Evolutionary conservation across 2,113 vertebrate genomes (phyloP).

Genomic region (Lepidothrix coronata): DNA sequence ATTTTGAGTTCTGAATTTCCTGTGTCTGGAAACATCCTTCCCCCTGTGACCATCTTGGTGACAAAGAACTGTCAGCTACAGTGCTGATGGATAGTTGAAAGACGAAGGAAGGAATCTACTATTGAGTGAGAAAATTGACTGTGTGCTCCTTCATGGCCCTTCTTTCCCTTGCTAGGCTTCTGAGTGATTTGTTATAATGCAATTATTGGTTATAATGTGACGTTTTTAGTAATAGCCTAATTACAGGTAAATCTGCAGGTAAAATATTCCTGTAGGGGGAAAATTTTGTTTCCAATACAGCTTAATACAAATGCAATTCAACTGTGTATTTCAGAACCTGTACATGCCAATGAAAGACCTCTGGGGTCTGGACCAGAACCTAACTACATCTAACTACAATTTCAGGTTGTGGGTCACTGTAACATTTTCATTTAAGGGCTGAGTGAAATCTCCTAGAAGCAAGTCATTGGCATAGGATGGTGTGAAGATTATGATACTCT

Average conservation of each 20-base stretch:
- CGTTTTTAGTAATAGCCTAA: not conserved
- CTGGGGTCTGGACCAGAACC: not conserved
- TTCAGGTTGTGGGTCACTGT: not conserved
- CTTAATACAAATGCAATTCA: not conserved
- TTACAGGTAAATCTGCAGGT: not conserved
- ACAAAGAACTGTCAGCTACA: slow-evolving; percentile 39
- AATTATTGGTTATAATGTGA: not conserved
- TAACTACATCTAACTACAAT: not conserved
- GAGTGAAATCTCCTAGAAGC: not conserved
- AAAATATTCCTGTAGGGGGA: not conserved
- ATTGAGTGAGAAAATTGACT: not conserved
- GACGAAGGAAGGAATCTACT: slow-evolving; percentile 2
- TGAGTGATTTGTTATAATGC: not conserved
- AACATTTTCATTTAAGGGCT: not conserved
- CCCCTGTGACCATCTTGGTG: not conserved
- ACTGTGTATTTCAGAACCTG: not conserved
- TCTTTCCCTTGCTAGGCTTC: not conserved
- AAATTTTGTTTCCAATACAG: not conserved
- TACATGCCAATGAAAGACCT: not conserved
- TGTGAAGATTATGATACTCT: not conserved
- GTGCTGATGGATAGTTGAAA: slow-evolving; percentile 3
- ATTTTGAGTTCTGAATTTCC: not conserved
- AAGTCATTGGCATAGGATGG: not conserved
- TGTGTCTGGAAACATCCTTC: not conserved
- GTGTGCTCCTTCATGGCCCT: not conserved